Base-by-base conservation (phyloP, 1,140 invertebrate genomes). In the Xylocopa sonorina region DNA sequence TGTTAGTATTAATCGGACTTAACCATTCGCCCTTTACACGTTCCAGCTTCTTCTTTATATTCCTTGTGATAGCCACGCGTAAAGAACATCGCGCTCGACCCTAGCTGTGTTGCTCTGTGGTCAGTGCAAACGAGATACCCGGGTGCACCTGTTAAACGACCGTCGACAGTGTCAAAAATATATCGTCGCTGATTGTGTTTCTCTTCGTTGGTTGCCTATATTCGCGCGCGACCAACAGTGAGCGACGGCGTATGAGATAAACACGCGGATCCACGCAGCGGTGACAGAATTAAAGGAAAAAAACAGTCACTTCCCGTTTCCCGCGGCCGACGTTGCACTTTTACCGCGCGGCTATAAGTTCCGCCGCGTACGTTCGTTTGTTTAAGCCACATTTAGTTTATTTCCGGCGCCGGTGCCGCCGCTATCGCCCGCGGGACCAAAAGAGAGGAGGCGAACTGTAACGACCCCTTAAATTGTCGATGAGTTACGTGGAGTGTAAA, bases 321-420 rank as follows among this genome's bases (percentile, higher is more conserved):
- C 3, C 14, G 14, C 18, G 62, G 24, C 24, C 18, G 29, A 24
- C 58, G 7, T 38, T n/a, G 34, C 34, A 16, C 58, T 62, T 62
- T 62, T 62, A 62, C 58, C 10, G 34, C 27, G 14, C 27, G 63
- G 16, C 16, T 27, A n/a, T 32, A 57, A 34, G 73, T 55, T 67
- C 67, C 55, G 67, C 68, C 74, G 51, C 51, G 34, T 5, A 43
- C 48, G 62, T 64, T 75, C 62, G 64, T 77, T 77, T 77, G 53
- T 77, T 77, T 58, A 77, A 58, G 51, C 63, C 57, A 77, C 74
- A 68, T 77, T 68, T 68, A 77, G 51, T 77, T 68, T 68, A 55
- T 77, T 68, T 46, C n/a, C n/a, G n/a, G n/a, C n/a, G n/a, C n/a
- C n/a, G n/a, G n/a, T n/a, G n/a, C n/a, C 63, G 46, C 27, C 21